Percentiles rank a stretch among this genome's conserved stretches.
Conservation (phyloP, 2,888 invertebrate species). For the Platycheirus rosarum region DNA sequence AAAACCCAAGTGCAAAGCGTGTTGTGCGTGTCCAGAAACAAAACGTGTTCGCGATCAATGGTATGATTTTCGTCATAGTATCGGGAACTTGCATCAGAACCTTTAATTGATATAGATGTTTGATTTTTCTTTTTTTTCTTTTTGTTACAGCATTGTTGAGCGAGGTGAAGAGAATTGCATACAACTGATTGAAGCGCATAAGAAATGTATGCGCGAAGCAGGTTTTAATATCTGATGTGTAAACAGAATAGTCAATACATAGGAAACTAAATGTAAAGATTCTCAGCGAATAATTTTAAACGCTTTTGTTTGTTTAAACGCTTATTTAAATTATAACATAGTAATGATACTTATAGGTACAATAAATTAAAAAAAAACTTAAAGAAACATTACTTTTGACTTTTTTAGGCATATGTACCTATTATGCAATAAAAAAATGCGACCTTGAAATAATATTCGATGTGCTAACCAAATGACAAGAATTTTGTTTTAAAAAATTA, state of each 20-base stretch:
- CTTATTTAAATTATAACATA: no score
- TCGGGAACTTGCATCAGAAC: slow-evolving; percentile 1
- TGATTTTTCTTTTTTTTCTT: slow-evolving; percentile 38
- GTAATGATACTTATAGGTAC: no score
- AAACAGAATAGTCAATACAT: slow-evolving; percentile 17
- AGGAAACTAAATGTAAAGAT: slow-evolving; percentile 23
- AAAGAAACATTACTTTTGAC: no score
- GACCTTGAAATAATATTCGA: no score
- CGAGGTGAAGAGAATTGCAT: slow-evolving; percentile 96
- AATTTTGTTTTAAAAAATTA: no score
- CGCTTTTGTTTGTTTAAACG: no score
- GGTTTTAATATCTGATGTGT: slow-evolving; percentile 95
- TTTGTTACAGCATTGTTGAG: slow-evolving; percentile 91
- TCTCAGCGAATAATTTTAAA: slow-evolving; percentile 17
- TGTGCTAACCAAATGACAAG: no score
- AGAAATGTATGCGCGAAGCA: slow-evolving; percentile 96
- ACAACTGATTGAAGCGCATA: slow-evolving; percentile 96
- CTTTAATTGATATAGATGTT: no score
- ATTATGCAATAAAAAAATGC: no score
- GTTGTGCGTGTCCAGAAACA: slow-evolving; percentile 98
- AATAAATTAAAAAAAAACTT: no score
- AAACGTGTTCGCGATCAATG: slow-evolving; percentile 95
- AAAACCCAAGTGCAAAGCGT: slow-evolving; percentile 94
- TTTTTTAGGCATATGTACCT: no score
- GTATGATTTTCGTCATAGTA: slow-evolving; percentile 83